These are phyloP conservation scores for Sicus ferrugineus DNA, from an alignment of 2,888 invertebrate genomes.

Conservation along the genomic window DNA sequence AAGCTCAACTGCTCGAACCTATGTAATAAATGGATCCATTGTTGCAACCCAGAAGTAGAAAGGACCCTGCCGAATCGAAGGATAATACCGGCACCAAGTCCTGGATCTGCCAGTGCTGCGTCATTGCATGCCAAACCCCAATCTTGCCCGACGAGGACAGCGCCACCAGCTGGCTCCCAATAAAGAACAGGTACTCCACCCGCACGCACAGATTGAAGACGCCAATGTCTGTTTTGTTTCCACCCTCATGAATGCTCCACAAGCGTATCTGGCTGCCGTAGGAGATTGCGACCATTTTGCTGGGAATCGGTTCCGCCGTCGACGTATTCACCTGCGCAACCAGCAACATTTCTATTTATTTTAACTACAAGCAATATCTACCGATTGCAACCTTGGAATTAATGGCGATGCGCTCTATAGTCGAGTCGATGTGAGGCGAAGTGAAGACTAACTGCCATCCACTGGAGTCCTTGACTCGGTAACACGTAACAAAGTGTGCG, in stretches of 20 bases:
- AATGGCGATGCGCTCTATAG: constrained; percentile 90
- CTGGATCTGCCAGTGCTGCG: constrained; percentile 98
- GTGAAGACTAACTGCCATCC: constrained; percentile 97
- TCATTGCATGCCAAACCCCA: constrained; percentile 99
- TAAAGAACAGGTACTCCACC: constrained; percentile 96
- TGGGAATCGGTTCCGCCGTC: constrained; percentile 68
- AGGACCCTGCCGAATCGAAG: constrained; percentile 96
- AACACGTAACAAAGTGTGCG: constrained; percentile 94
- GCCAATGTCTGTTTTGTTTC: constrained; percentile 78
- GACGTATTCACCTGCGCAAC: constrained; percentile 49
- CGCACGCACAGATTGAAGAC: constrained; percentile 90
- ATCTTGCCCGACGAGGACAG: constrained; percentile 91
- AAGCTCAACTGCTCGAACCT: too few species aligned
- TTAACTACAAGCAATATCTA: neutral
- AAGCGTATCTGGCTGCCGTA: constrained; percentile 78
- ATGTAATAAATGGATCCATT: constrained; percentile 98
- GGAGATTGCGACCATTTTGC: constrained; percentile 85
- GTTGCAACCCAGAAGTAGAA: constrained; percentile 91
- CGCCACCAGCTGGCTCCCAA: constrained; percentile 97
- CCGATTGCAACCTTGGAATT: constrained; percentile 70
- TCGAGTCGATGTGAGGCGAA: constrained; percentile 86
- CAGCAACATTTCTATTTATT: neutral
- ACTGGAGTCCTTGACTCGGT: constrained; percentile 91
- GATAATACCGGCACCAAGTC: constrained; percentile 91
- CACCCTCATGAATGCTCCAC: constrained; percentile 83